Percentiles rank a stretch among this genome's conserved stretches.
Evolutionary conservation across 2,797 vertebrate species (phyloP).

Genomic region (Girardinus metallicus): DNA sequence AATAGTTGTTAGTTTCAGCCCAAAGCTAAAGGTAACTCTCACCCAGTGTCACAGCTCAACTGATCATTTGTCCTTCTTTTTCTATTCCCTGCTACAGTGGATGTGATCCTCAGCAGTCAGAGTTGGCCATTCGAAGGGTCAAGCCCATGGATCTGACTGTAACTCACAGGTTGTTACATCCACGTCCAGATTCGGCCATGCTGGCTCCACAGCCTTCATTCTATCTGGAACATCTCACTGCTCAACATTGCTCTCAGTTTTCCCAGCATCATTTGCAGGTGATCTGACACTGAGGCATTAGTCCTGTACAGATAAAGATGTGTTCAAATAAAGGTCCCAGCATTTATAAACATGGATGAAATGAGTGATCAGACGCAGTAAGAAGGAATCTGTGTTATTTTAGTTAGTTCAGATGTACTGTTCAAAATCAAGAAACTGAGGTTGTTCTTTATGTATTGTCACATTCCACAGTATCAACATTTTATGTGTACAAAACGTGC

Average conservation of each 20-base stretch:
- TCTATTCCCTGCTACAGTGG: slow-evolving; percentile 46
- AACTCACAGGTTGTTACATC: slow-evolving; percentile 84
- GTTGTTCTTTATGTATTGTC: background rate
- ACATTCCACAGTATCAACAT: slow-evolving; percentile 5
- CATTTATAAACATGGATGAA: background rate
- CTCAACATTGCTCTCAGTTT: slow-evolving; percentile 69
- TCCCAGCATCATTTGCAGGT: slow-evolving; percentile 83
- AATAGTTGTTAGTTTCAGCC: background rate
- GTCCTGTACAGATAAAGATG: background rate
- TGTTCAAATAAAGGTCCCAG: background rate
- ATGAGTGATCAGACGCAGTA: background rate
- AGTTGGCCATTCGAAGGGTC: slow-evolving; percentile 67
- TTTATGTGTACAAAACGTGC: slow-evolving; percentile 10
- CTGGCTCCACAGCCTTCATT: slow-evolving; percentile 73
- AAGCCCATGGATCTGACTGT: slow-evolving; percentile 90
- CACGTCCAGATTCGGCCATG: slow-evolving; percentile 81
- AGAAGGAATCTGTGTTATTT: background rate
- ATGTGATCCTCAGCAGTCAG: slow-evolving; percentile 56
- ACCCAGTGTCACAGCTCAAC: background rate
- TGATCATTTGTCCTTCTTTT: background rate
- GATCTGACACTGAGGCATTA: slow-evolving; percentile 4
- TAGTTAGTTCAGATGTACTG: background rate
- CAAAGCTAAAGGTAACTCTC: background rate
- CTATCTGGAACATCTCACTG: slow-evolving; percentile 58
- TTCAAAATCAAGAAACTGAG: background rate